These are phyloP conservation scores for Alcedo atthis DNA, from an alignment of 2,797 vertebrate species.

Conservation along the genomic window DNA sequence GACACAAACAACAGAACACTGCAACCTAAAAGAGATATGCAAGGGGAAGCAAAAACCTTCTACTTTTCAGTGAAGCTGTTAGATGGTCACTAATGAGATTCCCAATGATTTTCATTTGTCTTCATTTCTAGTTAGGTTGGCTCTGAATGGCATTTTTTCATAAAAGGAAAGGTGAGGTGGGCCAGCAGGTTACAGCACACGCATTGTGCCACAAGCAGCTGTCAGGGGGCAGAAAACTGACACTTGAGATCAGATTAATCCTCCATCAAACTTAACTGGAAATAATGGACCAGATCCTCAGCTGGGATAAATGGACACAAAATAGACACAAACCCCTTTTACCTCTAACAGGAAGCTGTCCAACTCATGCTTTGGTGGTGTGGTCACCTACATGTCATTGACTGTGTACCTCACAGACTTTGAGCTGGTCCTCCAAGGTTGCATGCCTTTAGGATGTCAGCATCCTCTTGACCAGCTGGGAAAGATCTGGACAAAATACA, in stretches of 20 bases:
- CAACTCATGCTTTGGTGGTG: accelerated
- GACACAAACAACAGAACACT: not conserved
- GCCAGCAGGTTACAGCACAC: not conserved
- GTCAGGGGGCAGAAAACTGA: slow-evolving; percentile 33
- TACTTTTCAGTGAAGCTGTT: not conserved
- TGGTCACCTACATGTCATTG: not conserved
- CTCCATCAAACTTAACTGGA: slow-evolving; percentile 31
- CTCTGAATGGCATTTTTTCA: slow-evolving; percentile 19
- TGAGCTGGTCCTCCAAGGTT: not conserved
- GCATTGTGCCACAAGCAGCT: not conserved
- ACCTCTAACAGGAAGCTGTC: accelerated
- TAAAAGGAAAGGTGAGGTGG: not conserved
- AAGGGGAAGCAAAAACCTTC: not conserved
- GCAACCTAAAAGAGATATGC: not conserved
- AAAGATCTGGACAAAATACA: not conserved
- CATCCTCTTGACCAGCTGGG: not conserved
- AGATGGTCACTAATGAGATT: slow-evolving; percentile 59
- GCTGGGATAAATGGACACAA: not conserved
- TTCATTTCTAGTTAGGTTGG: slow-evolving; percentile 10
- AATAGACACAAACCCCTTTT: not conserved
- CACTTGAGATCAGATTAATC: slow-evolving; percentile 9
- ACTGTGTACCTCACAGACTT: accelerated
- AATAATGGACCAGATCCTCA: slow-evolving; percentile 50
- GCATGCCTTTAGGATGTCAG: not conserved
- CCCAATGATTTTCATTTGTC: slow-evolving; percentile 52